Evolutionary conservation across 2,888 invertebrate genomes (phyloP).

Genomic region (Drosophila villosipedis): DNA sequence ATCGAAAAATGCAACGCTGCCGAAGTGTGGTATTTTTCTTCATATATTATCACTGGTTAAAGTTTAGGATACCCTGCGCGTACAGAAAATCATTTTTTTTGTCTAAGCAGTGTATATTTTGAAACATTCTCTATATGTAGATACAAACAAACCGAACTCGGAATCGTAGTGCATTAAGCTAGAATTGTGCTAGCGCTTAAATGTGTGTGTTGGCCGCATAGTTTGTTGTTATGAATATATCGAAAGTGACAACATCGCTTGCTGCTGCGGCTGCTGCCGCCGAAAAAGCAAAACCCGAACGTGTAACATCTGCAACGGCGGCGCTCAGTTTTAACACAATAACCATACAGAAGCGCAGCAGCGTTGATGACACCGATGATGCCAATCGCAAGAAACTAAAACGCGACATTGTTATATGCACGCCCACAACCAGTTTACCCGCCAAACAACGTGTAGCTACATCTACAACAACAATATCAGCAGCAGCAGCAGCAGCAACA

Average conservation of each 20-base stretch:
- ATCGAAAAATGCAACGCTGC: slow-evolving; percentile 66
- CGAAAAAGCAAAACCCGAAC: slow-evolving; percentile 81
- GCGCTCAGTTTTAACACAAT: slow-evolving; percentile 69
- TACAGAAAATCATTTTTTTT: slow-evolving; percentile 72
- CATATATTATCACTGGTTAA: slow-evolving; percentile 66
- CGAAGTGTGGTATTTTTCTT: slow-evolving; percentile 63
- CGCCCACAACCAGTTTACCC: slow-evolving; percentile 67
- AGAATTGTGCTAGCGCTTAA: slow-evolving; percentile 51
- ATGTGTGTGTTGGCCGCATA: slow-evolving; percentile 54
- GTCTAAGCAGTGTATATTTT: slow-evolving; percentile 73
- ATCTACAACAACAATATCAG: slow-evolving; percentile 30
- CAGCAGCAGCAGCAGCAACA: slow-evolving; percentile 28
- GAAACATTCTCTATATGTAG: slow-evolving; percentile 71
- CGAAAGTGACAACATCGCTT: slow-evolving; percentile 81
- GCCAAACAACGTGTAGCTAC: slow-evolving; percentile 69
- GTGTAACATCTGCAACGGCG: slow-evolving; percentile 74
- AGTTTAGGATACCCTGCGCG: slow-evolving; percentile 71
- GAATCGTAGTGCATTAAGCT: slow-evolving; percentile 53
- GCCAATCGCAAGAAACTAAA: slow-evolving; percentile 68
- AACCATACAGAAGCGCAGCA: slow-evolving; percentile 72
- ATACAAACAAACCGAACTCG: slow-evolving; percentile 44
- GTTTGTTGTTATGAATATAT: slow-evolving; percentile 79
- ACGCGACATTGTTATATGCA: slow-evolving; percentile 66
- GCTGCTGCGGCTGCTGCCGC: slow-evolving; percentile 79
- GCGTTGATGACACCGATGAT: slow-evolving; percentile 64